Percentiles rank a stretch among this genome's conserved stretches.
Conservation (phyloP, 2,797 vertebrate genomes). For the Borostomias antarcticus region DNA sequence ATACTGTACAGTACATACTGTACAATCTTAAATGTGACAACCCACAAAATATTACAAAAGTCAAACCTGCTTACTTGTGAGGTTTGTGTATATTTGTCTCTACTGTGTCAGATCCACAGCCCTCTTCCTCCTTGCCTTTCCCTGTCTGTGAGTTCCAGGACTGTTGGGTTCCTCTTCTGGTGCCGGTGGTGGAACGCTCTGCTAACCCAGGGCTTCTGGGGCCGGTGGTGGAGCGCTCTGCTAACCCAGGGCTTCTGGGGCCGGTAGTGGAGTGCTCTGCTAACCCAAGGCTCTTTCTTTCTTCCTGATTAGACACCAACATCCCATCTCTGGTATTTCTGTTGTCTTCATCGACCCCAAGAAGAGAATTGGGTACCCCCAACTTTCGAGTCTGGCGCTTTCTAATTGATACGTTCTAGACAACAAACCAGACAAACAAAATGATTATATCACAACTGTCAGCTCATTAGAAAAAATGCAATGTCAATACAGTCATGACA, state of each 20-base stretch:
- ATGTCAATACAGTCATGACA: neutral
- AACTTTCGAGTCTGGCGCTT: conserved; percentile 57
- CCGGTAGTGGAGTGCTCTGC: conserved; percentile 20
- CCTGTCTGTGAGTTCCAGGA: conserved; percentile 12
- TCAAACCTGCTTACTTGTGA: neutral
- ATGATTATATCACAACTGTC: neutral
- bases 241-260: too few species aligned
- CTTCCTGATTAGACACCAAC: conserved; percentile 10
- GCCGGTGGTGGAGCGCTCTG: conserved; percentile 19
- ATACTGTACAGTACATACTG: too few species aligned
- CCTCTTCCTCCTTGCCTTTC: conserved; percentile 22
- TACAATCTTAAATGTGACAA: neutral
- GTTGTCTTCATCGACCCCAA: conserved; percentile 44
- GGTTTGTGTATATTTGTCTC: conserved; percentile 24
- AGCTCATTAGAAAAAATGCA: neutral
- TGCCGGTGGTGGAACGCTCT: conserved; percentile 14
- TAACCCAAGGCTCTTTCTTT: conserved; percentile 14
- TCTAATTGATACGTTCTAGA: conserved; percentile 64
- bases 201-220: conserved; percentile 8
- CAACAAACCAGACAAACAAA: conserved; percentile 11
- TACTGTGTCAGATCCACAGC: conserved; percentile 39
- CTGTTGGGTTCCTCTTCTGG: conserved; percentile 1
- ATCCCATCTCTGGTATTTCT: conserved; percentile 14
- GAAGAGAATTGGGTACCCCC: conserved; percentile 30
- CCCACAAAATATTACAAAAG: neutral